These are phyloP conservation scores for Atractosteus spatula DNA, from an alignment of 2,113 vertebrate genomes.

Conservation along the genomic window DNA sequence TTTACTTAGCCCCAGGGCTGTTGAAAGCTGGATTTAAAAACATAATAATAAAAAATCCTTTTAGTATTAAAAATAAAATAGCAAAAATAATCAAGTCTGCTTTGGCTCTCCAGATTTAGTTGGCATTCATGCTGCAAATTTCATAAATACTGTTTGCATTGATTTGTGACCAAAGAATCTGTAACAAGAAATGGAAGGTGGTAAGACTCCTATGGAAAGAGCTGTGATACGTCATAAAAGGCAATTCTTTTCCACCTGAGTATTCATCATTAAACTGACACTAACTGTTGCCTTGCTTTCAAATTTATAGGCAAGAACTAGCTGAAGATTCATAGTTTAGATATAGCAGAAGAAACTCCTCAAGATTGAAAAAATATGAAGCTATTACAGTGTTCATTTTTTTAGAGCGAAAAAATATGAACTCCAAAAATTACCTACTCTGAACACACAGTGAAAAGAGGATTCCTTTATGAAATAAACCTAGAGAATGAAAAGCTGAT, in stretches of 20 bases:
- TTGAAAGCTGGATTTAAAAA: constrained; percentile 48
- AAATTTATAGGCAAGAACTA: too few relatives aligned
- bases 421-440: too few relatives aligned
- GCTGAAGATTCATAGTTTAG: too few relatives aligned
- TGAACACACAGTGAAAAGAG: too few relatives aligned
- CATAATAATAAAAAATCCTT: constrained; percentile 56
- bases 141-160: constrained; percentile 59
- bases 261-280: constrained; percentile 7
- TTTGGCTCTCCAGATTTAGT: constrained; percentile 39
- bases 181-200: constrained; percentile 46
- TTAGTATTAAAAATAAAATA: constrained; percentile 61
- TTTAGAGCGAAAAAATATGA: too few relatives aligned
- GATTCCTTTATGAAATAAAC: too few relatives aligned
- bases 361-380: too few relatives aligned
- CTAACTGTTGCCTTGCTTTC: too few relatives aligned
- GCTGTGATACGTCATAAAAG: constrained; percentile 39
- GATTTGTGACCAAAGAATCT: constrained; percentile 61
- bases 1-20: constrained; percentile 56
- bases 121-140: constrained; percentile 58
- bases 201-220: constrained; percentile 40
- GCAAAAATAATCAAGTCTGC: constrained; percentile 35
- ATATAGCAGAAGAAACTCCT: too few relatives aligned
- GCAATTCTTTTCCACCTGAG: constrained; percentile 24
- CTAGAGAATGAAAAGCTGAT: too few relatives aligned
- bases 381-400: too few relatives aligned